phyloP scores from a whole-genome alignment of 2,888 invertebrate genomes.

The Pseudanteris insignis region DNA sequence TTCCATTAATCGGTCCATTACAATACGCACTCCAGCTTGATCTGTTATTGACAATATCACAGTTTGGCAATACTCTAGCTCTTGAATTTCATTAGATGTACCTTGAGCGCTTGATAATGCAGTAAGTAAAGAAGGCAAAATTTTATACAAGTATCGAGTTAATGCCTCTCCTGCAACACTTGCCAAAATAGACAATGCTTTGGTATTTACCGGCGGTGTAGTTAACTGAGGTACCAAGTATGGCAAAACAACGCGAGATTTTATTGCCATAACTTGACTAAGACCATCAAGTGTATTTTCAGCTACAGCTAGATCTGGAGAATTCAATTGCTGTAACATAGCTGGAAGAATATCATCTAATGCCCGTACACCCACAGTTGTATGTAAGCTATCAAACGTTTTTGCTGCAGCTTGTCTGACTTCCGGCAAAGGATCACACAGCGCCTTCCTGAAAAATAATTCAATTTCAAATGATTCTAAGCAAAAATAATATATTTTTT shows the following conservation, averaged over 20 bases:
- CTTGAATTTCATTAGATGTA: slow-evolving; percentile 73
- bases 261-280: slow-evolving; percentile 96
- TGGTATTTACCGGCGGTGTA: slow-evolving; percentile 87
- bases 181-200: slow-evolving; percentile 91
- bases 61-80: slow-evolving; percentile 90
- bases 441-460: slow-evolving; percentile 74
- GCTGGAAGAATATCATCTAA: slow-evolving; percentile 96
- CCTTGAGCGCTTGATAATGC: slow-evolving; percentile 79
- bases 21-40: slow-evolving; percentile 85
- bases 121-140: slow-evolving; percentile 87
- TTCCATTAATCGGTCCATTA: slow-evolving; percentile 86
- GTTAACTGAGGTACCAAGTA: slow-evolving; percentile 96
- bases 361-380: slow-evolving; percentile 80
- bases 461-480: background rate
- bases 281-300: slow-evolving; percentile 95
- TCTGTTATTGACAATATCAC: slow-evolving; percentile 92
- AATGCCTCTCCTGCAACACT: slow-evolving; percentile 94
- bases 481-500: background rate
- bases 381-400: slow-evolving; percentile 95
- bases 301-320: slow-evolving; percentile 80
- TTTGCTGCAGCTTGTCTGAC: slow-evolving; percentile 94
- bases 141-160: slow-evolving; percentile 88
- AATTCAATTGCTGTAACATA: slow-evolving; percentile 83
- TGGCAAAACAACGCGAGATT: slow-evolving; percentile 93
- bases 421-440: slow-evolving; percentile 92